Evolutionary conservation across 2,797 vertebrate genomes (phyloP).

Genomic region (Australoheros facetus): DNA sequence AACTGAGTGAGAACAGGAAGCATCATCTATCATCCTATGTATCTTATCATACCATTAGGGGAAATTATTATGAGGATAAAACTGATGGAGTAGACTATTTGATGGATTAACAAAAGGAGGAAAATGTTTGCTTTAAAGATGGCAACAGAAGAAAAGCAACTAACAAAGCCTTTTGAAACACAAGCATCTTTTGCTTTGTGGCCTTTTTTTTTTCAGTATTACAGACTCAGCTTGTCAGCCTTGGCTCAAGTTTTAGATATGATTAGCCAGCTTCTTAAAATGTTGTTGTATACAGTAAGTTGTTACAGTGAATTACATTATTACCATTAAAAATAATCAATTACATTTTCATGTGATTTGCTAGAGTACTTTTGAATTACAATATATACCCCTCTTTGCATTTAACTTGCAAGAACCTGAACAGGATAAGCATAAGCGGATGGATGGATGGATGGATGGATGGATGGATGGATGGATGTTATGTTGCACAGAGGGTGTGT

Average conservation of each 20-base stretch:
- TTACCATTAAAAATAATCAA: background rate
- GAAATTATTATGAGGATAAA: background rate
- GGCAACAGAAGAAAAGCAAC: background rate
- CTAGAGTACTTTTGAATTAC: background rate
- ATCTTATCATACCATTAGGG: background rate
- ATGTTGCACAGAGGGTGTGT: no score
- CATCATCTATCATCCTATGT: background rate
- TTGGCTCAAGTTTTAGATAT: background rate
- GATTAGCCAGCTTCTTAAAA: background rate
- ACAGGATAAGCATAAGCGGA: no score
- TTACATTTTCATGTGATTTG: background rate
- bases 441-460: no score
- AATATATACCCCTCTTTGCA: background rate
- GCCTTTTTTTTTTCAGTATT: background rate
- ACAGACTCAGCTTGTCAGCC: background rate
- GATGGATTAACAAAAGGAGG: background rate
- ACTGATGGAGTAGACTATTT: background rate
- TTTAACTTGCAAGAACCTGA: background rate
- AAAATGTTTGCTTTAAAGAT: background rate
- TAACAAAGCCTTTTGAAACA: background rate
- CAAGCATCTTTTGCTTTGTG: background rate
- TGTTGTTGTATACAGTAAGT: background rate
- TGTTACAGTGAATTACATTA: background rate
- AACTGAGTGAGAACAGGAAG: background rate
- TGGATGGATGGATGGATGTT: no score